phyloP scores from a whole-genome alignment of 2,797 vertebrate genomes.

The Balearica regulorum region DNA sequence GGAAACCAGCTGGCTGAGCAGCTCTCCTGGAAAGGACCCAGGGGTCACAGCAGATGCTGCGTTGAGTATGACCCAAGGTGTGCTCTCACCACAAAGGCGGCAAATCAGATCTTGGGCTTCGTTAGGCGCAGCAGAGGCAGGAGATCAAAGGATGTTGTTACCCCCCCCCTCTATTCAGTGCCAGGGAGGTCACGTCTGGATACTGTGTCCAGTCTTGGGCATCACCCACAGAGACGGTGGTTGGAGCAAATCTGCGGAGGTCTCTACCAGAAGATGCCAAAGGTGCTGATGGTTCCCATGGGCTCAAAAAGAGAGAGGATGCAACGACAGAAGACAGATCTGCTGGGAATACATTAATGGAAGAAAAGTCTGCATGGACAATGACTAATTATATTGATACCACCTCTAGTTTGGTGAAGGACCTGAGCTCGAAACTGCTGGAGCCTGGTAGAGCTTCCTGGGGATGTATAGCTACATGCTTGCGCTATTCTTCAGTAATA shows the following conservation, averaged over 20 bases:
- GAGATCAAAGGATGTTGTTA: neutral
- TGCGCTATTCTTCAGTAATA: neutral
- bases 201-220: neutral
- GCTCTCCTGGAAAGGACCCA: neutral
- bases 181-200: accelerated
- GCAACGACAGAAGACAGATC: neutral
- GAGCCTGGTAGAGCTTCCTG: neutral
- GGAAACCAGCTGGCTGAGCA: neutral
- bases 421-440: neutral
- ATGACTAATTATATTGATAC: neutral
- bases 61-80: neutral
- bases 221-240: neutral
- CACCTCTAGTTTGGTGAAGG: neutral
- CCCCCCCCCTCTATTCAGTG: neutral
- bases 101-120: neutral
- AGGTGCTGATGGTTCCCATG: neutral
- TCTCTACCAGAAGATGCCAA: neutral
- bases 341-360: neutral
- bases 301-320: neutral
- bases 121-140: neutral
- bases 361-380: neutral
- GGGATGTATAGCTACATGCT: neutral
- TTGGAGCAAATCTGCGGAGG: neutral
- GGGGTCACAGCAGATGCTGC: neutral
- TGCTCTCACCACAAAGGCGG: neutral